Conservation (phyloP, 2,113 vertebrate species). For the Podarcis cretensis region DNA sequence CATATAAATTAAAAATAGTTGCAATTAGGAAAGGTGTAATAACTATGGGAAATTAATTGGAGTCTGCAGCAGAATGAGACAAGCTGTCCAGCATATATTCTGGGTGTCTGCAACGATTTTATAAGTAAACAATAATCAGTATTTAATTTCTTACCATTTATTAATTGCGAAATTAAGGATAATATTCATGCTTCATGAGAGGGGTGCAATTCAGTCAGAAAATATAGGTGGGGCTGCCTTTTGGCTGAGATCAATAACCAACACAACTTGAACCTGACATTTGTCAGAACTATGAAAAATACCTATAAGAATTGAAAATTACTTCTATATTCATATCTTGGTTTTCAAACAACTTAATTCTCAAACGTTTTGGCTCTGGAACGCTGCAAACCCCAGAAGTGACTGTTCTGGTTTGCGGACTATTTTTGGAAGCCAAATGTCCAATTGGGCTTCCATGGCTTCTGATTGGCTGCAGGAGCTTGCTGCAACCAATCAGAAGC, state of each 20-base stretch:
- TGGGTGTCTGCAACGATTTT: conserved; percentile 23
- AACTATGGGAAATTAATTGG: conserved; percentile 63
- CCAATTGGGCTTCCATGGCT: no score
- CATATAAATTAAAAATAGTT: conserved; percentile 34
- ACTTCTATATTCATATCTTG: not conserved
- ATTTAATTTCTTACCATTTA: conserved; percentile 60
- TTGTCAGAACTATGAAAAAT: conserved; percentile 54
- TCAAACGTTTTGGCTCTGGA: no score
- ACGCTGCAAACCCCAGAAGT: no score
- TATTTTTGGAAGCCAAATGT: no score
- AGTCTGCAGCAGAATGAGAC: conserved; percentile 59
- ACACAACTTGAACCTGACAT: conserved; percentile 28
- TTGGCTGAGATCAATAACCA: conserved; percentile 58
- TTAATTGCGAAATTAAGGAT: conserved; percentile 39
- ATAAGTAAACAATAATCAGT: conserved; percentile 46
- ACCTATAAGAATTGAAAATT: conserved; percentile 53
- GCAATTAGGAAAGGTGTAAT: conserved; percentile 43
- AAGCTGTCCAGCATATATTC: conserved; percentile 53
- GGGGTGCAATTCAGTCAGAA: conserved; percentile 48
- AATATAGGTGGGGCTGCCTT: conserved; percentile 36
- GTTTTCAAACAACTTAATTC: no score
- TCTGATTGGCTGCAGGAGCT: no score
- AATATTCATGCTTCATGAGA: conserved; percentile 47
- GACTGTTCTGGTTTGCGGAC: no score
- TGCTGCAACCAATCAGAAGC: no score